These are phyloP conservation scores for Clarias magur DNA, from an alignment of 2,113 vertebrate species.

Conservation along the genomic window DNA sequence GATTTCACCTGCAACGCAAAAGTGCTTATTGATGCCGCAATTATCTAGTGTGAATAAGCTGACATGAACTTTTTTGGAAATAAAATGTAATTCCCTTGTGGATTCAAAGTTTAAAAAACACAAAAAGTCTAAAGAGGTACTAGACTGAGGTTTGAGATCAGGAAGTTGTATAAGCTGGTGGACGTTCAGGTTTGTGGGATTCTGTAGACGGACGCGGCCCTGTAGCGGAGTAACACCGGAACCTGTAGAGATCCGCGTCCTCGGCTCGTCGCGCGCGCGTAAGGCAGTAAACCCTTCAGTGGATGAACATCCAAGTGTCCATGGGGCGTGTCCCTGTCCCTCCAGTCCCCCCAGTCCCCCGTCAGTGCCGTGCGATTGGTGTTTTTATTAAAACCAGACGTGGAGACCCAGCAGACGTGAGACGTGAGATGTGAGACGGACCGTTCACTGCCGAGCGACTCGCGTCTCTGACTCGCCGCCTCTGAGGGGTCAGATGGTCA, in stretches of 20 bases:
- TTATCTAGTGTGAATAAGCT: background rate
- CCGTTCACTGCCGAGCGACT: slow-evolving; percentile 61
- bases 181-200: background rate
- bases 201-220: background rate
- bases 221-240: background rate
- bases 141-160: background rate
- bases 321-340: slow-evolving; percentile 32
- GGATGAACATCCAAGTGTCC: background rate
- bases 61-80: background rate
- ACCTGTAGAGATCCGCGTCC: background rate
- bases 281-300: background rate
- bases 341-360: background rate
- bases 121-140: background rate
- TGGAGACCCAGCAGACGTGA: slow-evolving; percentile 59
- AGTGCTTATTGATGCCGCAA: background rate
- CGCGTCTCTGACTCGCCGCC: slow-evolving; percentile 50
- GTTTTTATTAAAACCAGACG: slow-evolving; percentile 76
- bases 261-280: background rate
- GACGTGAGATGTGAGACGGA: slow-evolving; percentile 53
- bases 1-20: background rate
- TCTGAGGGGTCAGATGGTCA: slow-evolving; percentile 64
- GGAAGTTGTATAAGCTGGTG: background rate
- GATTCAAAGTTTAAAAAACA: background rate
- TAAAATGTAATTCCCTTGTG: background rate
- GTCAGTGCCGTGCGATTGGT: background rate